phyloP scores from a whole-genome alignment of 2,113 vertebrate species.

The Mystacornis crossleyi region DNA sequence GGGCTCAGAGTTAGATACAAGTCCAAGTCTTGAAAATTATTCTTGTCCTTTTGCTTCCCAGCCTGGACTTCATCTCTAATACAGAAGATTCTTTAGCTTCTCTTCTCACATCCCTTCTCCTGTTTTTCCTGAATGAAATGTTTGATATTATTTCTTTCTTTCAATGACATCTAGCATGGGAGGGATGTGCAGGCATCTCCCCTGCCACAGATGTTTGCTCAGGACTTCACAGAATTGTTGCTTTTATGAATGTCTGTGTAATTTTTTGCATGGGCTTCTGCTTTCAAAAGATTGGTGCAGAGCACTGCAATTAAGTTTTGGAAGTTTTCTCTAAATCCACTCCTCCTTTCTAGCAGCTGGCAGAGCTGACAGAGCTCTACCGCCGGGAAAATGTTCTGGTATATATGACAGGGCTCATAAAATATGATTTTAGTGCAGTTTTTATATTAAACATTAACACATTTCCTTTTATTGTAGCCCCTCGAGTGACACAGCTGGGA shows the following conservation, averaged over 20 bases:
- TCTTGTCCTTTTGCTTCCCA: background rate
- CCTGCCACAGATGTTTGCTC: background rate
- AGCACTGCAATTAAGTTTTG: background rate
- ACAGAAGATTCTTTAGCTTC: background rate
- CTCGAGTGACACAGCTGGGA: constrained; percentile 91
- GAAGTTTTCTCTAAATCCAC: background rate
- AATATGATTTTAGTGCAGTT: background rate
- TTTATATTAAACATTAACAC: background rate
- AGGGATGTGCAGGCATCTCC: fast-evolving
- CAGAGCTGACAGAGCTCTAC: background rate
- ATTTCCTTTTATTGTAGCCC: constrained; percentile 78
- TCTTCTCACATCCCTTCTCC: background rate
- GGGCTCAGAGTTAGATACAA: background rate
- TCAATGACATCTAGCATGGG: background rate
- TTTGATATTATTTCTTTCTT: background rate
- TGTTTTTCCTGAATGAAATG: background rate
- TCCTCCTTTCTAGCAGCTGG: background rate
- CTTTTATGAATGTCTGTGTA: background rate
- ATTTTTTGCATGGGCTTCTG: background rate
- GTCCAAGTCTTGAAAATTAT: background rate
- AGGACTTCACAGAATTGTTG: background rate
- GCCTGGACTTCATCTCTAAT: background rate
- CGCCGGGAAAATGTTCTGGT: too few species aligned
- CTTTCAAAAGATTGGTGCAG: background rate
- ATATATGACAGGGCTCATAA: background rate